Conservation (phyloP, 1,140 invertebrate genomes). For the Drosophila ogumai region DNA sequence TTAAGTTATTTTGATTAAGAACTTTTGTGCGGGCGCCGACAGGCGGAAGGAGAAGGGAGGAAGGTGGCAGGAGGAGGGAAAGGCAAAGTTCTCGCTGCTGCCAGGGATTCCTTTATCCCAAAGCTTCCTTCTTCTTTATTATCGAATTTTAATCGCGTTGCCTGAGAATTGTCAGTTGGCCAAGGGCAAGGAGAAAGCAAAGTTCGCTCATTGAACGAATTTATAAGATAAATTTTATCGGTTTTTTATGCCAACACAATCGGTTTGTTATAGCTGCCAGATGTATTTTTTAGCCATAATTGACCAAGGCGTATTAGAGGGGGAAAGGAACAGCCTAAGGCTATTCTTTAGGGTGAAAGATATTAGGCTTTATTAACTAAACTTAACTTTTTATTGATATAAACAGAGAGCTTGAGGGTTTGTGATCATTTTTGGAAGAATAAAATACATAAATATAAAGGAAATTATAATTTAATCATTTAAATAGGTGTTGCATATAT, state of each 20-base stretch:
- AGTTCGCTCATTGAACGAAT: slow-evolving; percentile 7
- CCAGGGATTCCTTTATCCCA: slow-evolving; percentile 17
- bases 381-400: neutral
- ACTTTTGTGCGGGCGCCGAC: slow-evolving; percentile 59
- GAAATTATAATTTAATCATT: no score
- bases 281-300: slow-evolving; percentile 11
- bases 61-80: neutral
- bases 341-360: neutral
- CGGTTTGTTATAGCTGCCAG: slow-evolving; percentile 27
- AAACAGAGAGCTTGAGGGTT: neutral
- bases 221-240: slow-evolving; percentile 26
- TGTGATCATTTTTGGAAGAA: no score
- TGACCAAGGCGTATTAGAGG: neutral
- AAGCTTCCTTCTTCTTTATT: slow-evolving; percentile 11
- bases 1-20: slow-evolving; percentile 83
- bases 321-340: neutral
- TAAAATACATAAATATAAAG: neutral
- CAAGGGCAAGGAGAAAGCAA: neutral
- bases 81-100: slow-evolving; percentile 32
- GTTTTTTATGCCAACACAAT: slow-evolving; percentile 38
- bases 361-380: neutral
- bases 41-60: neutral
- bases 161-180: slow-evolving; percentile 36
- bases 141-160: slow-evolving; percentile 43
- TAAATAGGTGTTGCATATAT: no score